Conservation (phyloP, 2,888 invertebrate species). For the Mesoligia furuncula region DNA sequence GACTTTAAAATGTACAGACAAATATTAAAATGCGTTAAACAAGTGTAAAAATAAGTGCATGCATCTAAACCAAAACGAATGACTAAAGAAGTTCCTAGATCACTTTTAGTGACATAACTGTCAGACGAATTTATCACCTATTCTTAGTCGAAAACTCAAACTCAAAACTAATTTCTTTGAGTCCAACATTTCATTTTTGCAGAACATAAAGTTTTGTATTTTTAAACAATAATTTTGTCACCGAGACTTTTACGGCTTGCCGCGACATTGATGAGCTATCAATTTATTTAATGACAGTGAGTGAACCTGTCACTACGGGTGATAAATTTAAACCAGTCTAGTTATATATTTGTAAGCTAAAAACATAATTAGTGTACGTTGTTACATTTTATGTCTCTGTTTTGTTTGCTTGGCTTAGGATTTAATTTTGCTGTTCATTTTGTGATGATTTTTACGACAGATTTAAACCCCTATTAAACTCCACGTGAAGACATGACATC, state of each 20-base stretch:
- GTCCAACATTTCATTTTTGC: constrained; percentile 36
- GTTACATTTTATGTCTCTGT: constrained; percentile 34
- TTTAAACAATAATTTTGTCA: constrained; percentile 57
- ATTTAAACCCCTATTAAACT: background rate
- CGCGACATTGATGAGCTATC: constrained; percentile 58
- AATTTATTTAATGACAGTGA: constrained; percentile 60
- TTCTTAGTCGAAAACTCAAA: constrained; percentile 21
- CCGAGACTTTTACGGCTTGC: constrained; percentile 49
- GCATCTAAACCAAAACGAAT: background rate
- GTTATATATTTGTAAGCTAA: constrained; percentile 43
- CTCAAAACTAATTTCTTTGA: constrained; percentile 9
- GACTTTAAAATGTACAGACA: background rate
- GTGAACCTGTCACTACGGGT: constrained; percentile 46
- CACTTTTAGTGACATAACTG: background rate
- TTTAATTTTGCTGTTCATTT: background rate
- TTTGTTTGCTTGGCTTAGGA: constrained; percentile 3
- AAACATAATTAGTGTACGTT: constrained; percentile 57
- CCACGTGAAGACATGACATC: background rate
- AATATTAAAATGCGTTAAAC: too few species aligned
- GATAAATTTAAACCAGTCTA: constrained; percentile 54
- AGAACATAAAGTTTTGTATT: constrained; percentile 32
- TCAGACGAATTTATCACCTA: constrained; percentile 16
- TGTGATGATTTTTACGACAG: background rate
- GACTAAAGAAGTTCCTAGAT: background rate
- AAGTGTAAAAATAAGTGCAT: background rate